phyloP scores from a whole-genome alignment of 2,888 invertebrate genomes.

The Heliconius sara region DNA sequence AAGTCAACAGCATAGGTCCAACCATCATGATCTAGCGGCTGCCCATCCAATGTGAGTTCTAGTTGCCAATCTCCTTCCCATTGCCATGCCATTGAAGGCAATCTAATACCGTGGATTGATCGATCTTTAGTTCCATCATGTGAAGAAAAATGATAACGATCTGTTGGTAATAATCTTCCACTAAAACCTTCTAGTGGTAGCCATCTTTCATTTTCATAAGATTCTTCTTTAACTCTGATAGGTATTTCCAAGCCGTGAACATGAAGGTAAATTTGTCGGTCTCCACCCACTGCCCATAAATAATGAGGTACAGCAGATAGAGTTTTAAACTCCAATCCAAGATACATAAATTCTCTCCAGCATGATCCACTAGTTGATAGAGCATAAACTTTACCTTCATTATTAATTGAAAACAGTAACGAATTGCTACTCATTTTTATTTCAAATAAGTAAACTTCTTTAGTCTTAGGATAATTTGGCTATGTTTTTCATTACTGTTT shows the following conservation, averaged over 20 bases:
- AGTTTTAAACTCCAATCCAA: constrained; percentile 94
- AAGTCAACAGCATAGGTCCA: constrained; percentile 98
- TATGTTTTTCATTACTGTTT: constrained; percentile 8
- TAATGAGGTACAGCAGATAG: constrained; percentile 93
- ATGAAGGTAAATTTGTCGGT: constrained; percentile 95
- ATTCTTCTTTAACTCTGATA: constrained; percentile 94
- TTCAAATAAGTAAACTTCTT: background rate
- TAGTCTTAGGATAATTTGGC: background rate
- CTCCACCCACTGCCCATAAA: constrained; percentile 96
- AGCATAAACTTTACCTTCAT: constrained; percentile 94
- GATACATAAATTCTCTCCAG: constrained; percentile 94
- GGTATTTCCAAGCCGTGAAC: constrained; percentile 95
- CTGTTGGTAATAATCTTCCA: constrained; percentile 92
- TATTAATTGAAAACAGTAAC: constrained; percentile 92
- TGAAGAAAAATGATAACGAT: constrained; percentile 93
- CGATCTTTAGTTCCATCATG: constrained; percentile 92
- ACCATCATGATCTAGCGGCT: constrained; percentile 94
- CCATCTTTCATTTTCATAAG: constrained; percentile 98
- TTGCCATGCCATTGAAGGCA: constrained; percentile 97
- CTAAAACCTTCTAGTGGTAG: constrained; percentile 95
- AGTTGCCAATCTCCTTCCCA: constrained; percentile 98
- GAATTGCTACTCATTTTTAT: constrained; percentile 85
- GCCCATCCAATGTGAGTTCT: constrained; percentile 92
- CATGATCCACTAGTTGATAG: constrained; percentile 91
- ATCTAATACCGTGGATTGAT: constrained; percentile 90